Evolutionary conservation across 2,113 vertebrate species (phyloP), one percentile per base, ranked within the genome.

Genomic region (Leptodactylus fuscus): DNA sequence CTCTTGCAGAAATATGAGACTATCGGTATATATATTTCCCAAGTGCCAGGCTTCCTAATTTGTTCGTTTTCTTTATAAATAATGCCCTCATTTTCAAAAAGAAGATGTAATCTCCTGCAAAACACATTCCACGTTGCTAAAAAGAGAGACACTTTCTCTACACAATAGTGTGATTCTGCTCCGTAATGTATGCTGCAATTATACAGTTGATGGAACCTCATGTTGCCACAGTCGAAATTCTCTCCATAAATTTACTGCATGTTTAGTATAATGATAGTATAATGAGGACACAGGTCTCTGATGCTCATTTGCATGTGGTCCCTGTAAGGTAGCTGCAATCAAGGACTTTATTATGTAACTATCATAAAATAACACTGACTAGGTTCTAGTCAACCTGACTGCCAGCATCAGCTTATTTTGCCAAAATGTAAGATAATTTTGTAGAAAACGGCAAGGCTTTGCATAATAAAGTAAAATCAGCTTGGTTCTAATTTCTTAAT

Each of bases 151-250:
- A 82, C 85, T 9, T 87, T 90, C 85, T 85, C 86, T 89, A 89
- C 90, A 89, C 62, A 90, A 51, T 89, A 88, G 87, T 76, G 85
- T 89, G 53, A 73, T 81, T 86, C 83, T 87, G 70, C 2, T 89
- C 88, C 87, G 88, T 92, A 92, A 92, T 92, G 84, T 81, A 91
- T 90, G 89, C 90, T 82, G 90, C 67, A 91, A 92, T 92, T 92
- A 91, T 87, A 84, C 90, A 90, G 91, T 70, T 91, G 89, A 90
- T 89, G 85, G 88, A 89, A 76, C 83, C 88, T 88, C 87, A 86
- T 87, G 87, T 90, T 90, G 89, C 85, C 89, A 87, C 86, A 89
- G 55, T 86, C 90, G 86, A 87, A 87, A 87, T 82, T 83, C 88
- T 90, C 88, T 83, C 88, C 90, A 91, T 92, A 92, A 92, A 92